Evolutionary conservation across 2,113 vertebrate genomes (phyloP).

Genomic region (Neodon shergylaensis): DNA sequence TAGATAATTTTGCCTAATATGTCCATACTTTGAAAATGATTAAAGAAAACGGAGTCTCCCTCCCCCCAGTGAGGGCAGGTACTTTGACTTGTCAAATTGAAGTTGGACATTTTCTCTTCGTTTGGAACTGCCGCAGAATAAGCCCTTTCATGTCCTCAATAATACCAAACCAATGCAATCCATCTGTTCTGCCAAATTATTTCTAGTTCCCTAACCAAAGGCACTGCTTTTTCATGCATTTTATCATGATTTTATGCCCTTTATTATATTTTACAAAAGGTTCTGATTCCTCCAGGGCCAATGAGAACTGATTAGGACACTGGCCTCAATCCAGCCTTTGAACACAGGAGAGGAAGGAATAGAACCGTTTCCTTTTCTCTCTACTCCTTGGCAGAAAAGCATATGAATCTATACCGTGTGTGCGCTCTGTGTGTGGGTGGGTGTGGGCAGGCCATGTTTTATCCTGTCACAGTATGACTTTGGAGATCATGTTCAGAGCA

Average conservation of each 20-base stretch:
- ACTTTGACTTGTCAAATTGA: conserved; percentile 73
- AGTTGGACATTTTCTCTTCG: conserved; percentile 72
- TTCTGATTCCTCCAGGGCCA: conserved; percentile 74
- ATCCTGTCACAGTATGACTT: conserved; percentile 78
- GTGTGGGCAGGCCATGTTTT: conserved; percentile 74
- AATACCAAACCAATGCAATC: conserved; percentile 79
- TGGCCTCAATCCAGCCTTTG: conserved; percentile 80
- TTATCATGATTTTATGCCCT: conserved; percentile 82
- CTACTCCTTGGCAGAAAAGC: conserved; percentile 73
- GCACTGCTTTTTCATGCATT: conserved; percentile 81
- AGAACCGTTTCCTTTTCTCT: conserved; percentile 79
- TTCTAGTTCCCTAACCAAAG: conserved; percentile 82
- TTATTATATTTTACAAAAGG: conserved; percentile 80
- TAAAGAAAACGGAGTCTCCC: conserved; percentile 73
- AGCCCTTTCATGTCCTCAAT: conserved; percentile 79
- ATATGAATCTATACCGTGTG: conserved; percentile 71
- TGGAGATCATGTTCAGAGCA: conserved; percentile 77
- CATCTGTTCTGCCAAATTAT: conserved; percentile 73
- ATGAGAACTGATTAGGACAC: conserved; percentile 81
- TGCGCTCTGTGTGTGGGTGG: conserved; percentile 79
- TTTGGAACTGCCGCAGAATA: conserved; percentile 75
- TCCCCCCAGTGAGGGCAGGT: background rate
- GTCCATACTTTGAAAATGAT: conserved; percentile 74
- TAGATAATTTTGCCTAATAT: conserved; percentile 72
- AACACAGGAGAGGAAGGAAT: conserved; percentile 77